These are phyloP conservation scores for Hypercompe scribonia DNA, from an alignment of 2,888 invertebrate genomes.

Conservation along the genomic window DNA sequence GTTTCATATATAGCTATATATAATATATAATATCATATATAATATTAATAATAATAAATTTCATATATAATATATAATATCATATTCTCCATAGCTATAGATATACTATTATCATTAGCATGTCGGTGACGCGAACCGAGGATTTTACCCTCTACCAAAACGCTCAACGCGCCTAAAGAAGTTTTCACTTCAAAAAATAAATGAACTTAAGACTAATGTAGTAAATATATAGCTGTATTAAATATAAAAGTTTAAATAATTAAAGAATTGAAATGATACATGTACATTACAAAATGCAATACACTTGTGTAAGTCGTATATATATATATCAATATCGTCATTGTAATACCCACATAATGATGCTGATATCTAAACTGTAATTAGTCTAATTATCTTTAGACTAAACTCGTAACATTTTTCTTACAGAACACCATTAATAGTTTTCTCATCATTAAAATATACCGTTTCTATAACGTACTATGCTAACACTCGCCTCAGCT, in stretches of 20 bases:
- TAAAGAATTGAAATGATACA: neutral
- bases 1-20: too few relatives aligned
- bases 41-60: too few relatives aligned
- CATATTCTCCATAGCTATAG: too few relatives aligned
- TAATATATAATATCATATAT: too few relatives aligned
- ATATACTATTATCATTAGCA: too few relatives aligned
- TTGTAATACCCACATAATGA: neutral
- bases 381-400: neutral
- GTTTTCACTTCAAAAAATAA: too few relatives aligned
- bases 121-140: too few relatives aligned
- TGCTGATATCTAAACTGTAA: neutral
- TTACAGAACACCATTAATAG: constrained; percentile 27
- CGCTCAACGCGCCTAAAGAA: too few relatives aligned
- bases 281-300: neutral
- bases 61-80: too few relatives aligned
- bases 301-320: neutral
- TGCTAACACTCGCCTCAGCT: constrained; percentile 25
- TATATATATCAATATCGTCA: neutral
- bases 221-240: too few relatives aligned
- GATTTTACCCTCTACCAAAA: too few relatives aligned
- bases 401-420: constrained; percentile 4
- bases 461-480: constrained; percentile 47
- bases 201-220: too few relatives aligned
- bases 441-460: constrained; percentile 48
- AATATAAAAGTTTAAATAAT: neutral